phyloP scores from a whole-genome alignment of 2,888 invertebrate species.

The Pristionchus entomophagus region DNA sequence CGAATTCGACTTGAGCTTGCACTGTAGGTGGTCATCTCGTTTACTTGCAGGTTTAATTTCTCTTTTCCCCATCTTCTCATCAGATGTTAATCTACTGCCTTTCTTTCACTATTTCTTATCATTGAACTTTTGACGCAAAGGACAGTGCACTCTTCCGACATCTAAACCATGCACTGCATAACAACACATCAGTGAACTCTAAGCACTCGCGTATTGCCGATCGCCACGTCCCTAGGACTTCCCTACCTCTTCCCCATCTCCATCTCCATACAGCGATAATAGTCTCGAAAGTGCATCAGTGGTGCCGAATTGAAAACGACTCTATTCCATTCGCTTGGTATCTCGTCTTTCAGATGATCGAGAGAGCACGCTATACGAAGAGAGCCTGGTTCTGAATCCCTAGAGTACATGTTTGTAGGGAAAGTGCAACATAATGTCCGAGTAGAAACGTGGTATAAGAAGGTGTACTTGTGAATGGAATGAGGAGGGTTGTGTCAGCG shows the following conservation, averaged over 20 bases:
- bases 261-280: neutral
- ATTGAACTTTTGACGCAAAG: neutral
- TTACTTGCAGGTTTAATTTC: neutral
- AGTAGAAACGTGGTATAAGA: neutral
- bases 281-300: conserved; percentile 6
- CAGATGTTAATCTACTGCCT: neutral
- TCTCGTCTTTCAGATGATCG: no score
- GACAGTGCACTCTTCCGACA: conserved; percentile 26
- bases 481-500: neutral
- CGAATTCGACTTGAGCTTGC: conserved; percentile 65
- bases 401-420: no score
- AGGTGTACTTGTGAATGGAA: conserved; percentile 14
- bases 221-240: neutral
- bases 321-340: no score
- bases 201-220: neutral
- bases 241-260: neutral
- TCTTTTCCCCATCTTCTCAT: neutral
- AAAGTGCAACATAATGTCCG: conserved; percentile 21
- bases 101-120: neutral
- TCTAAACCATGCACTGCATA: conserved; percentile 27
- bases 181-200: neutral
- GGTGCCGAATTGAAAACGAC: no score
- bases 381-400: no score
- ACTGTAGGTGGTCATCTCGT: conserved; percentile 55
- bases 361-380: no score